phyloP scores from a whole-genome alignment of 2,113 vertebrate genomes.

The Scatophagus argus region DNA sequence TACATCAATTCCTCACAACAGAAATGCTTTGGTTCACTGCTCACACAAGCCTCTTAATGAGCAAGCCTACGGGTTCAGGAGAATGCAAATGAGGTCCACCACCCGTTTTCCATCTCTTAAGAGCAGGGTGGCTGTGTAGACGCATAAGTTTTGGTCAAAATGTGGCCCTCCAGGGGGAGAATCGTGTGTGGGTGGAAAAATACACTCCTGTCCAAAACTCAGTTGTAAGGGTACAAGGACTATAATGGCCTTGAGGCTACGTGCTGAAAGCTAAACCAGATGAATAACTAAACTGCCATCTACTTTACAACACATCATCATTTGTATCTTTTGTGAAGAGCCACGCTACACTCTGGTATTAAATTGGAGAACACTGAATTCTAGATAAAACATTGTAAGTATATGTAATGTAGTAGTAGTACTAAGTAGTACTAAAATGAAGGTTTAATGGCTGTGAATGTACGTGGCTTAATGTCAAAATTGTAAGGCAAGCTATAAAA shows the following conservation, averaged over 20 bases:
- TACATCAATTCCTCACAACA: slow-evolving; percentile 76
- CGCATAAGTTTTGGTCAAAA: slow-evolving; percentile 76
- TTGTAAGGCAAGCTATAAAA: too few species aligned
- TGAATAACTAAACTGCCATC: slow-evolving; percentile 62
- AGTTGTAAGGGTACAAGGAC: slow-evolving; percentile 38
- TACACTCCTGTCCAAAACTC: slow-evolving; percentile 53
- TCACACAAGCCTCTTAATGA: slow-evolving; percentile 67
- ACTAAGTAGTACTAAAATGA: neutral
- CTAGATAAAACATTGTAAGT: neutral
- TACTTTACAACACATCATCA: slow-evolving; percentile 11
- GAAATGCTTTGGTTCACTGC: slow-evolving; percentile 59
- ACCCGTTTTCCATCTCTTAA: slow-evolving; percentile 75
- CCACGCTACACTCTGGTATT: slow-evolving; percentile 14
- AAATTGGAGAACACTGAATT: neutral
- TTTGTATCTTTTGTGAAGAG: slow-evolving; percentile 24
- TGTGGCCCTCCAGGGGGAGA: slow-evolving; percentile 53
- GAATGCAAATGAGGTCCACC: slow-evolving; percentile 57
- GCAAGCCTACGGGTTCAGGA: slow-evolving; percentile 25
- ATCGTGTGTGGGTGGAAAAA: slow-evolving; percentile 60
- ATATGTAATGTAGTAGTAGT: neutral
- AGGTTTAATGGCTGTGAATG: neutral
- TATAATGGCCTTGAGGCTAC: slow-evolving; percentile 42
- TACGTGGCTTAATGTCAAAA: too few species aligned
- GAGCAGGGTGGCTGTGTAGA: slow-evolving; percentile 71
- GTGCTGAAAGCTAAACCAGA: slow-evolving; percentile 48